Evolutionary conservation across 2,113 vertebrate genomes (phyloP).

Genomic region (Lathamus discolor): DNA sequence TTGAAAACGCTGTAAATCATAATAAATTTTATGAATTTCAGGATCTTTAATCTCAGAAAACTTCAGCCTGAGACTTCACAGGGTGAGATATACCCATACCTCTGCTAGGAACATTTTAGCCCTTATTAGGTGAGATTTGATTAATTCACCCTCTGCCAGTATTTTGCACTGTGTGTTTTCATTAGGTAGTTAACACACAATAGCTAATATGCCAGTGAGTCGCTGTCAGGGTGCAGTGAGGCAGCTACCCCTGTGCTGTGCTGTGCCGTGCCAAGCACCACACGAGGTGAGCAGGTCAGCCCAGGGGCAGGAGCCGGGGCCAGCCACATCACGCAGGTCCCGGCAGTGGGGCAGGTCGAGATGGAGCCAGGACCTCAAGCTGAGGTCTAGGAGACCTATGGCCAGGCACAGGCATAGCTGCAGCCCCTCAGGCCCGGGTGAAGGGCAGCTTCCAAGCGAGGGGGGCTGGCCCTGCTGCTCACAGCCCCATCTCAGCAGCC

Average conservation of each 20-base stretch:
- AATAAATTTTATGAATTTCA: background rate
- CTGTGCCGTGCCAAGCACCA: background rate
- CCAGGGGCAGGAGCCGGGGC: rapidly evolving
- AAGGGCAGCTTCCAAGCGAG: rapidly evolving
- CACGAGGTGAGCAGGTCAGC: rapidly evolving
- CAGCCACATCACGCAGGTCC: rapidly evolving
- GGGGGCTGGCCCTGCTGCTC: rapidly evolving
- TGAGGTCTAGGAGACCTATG: rapidly evolving
- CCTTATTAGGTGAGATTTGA: background rate
- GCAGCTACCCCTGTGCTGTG: rapidly evolving
- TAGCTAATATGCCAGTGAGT: background rate
- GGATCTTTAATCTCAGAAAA: background rate
- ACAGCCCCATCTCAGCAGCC: background rate
- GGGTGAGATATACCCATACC: background rate
- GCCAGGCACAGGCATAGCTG: background rate
- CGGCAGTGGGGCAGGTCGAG: rapidly evolving
- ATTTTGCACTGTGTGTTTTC: background rate
- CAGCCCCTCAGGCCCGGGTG: rapidly evolving
- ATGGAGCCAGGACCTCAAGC: rapidly evolving
- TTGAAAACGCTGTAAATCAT: background rate
- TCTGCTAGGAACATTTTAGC: background rate
- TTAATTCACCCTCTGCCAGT: background rate
- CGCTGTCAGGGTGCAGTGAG: rapidly evolving
- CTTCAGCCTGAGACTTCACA: background rate
- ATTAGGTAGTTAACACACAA: rapidly evolving